phyloP scores from a whole-genome alignment of 23 tunicate genomes.

The Halocynthia aurantium region DNA sequence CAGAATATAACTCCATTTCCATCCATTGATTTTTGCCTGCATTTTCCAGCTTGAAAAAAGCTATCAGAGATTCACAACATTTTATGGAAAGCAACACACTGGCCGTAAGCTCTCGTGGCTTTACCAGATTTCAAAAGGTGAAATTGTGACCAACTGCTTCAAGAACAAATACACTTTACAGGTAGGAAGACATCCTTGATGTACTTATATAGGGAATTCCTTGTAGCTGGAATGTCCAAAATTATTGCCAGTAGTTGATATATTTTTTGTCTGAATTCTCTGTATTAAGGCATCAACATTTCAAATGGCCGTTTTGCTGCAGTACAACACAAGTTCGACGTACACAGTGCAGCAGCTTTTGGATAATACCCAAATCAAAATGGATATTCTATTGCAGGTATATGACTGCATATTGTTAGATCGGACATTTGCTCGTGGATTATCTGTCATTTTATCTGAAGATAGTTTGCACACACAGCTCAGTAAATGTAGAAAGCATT shows the following conservation, averaged over 20 bases:
- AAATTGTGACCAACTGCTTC: constrained; percentile 89
- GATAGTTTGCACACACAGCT: too few relatives aligned
- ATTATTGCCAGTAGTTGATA: background rate
- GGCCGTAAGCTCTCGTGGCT: constrained; percentile 85
- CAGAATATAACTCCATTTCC: too few relatives aligned
- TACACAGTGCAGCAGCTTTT: constrained; percentile 93
- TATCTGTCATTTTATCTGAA: too few relatives aligned
- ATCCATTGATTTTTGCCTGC: background rate
- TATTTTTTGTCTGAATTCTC: background rate
- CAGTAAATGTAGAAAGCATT: too few relatives aligned
- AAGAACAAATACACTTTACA: constrained; percentile 82
- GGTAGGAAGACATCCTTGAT: constrained; percentile 22
- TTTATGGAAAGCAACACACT: constrained; percentile 76
- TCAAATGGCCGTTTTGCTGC: constrained; percentile 98
- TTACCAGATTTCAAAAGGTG: constrained; percentile 85
- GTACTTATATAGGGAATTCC: background rate
- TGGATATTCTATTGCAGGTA: constrained; percentile 86
- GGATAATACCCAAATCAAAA: constrained; percentile 62
- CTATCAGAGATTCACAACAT: constrained; percentile 65
- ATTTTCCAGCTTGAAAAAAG: constrained; percentile 64
- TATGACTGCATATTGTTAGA: too few relatives aligned
- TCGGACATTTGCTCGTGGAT: too few relatives aligned
- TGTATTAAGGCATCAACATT: constrained; percentile 86
- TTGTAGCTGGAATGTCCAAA: background rate
- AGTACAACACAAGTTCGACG: constrained; percentile 55